Evolutionary conservation across 2,113 vertebrate genomes (phyloP).

Genomic region (Nymphicus hollandicus): DNA sequence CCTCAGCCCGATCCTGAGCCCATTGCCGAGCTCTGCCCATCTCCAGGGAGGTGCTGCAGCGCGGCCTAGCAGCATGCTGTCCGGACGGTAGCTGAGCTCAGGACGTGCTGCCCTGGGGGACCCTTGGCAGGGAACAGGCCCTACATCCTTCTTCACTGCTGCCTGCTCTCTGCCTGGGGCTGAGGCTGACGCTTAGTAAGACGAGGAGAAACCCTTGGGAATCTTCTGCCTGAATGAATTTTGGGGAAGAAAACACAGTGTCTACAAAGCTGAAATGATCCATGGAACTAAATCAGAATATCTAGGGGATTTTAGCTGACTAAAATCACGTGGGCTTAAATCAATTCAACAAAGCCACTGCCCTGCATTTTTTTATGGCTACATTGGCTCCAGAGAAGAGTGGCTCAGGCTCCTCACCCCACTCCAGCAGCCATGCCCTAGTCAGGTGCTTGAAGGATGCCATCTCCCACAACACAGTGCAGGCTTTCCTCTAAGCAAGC

Average conservation of each 20-base stretch:
- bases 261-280: neutral
- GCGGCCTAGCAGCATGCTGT: rapidly evolving
- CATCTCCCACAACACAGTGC: rapidly evolving
- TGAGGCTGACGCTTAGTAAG: rapidly evolving
- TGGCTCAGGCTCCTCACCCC: rapidly evolving
- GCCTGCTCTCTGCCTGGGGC: neutral
- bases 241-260: neutral
- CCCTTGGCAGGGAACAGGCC: rapidly evolving
- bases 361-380: neutral
- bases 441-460: too few species aligned
- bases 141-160: neutral
- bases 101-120: rapidly evolving
- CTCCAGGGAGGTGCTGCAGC: neutral
- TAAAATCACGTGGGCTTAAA: rapidly evolving
- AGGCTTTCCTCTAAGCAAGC: neutral
- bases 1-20: rapidly evolving
- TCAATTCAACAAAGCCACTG: neutral
- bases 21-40: rapidly evolving
- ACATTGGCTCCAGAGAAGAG: neutral
- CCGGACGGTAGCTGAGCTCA: rapidly evolving
- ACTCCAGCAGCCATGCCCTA: rapidly evolving
- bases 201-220: neutral
- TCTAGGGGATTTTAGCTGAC: rapidly evolving
- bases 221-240: neutral
- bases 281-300: rapidly evolving